Conservation (phyloP, 1,140 invertebrate species). For the Trypoxylus dichotomus region DNA sequence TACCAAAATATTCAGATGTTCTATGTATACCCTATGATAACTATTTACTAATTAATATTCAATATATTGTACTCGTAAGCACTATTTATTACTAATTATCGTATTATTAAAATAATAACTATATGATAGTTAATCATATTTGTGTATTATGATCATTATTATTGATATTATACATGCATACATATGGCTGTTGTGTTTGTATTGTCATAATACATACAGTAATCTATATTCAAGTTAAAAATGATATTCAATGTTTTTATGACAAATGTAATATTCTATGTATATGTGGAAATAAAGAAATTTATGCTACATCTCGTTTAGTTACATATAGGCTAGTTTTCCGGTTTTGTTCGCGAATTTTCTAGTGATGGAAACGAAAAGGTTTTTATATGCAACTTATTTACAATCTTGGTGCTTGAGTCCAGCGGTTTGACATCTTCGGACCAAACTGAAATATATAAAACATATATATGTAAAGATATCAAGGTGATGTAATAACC, state of each 20-base stretch:
- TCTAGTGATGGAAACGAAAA: too few species aligned
- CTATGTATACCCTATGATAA: slow-evolving; percentile 28
- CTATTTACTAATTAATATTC: neutral
- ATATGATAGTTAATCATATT: slow-evolving; percentile 33
- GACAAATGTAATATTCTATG: slow-evolving; percentile 48
- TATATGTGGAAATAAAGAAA: slow-evolving; percentile 48
- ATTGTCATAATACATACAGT: slow-evolving; percentile 45
- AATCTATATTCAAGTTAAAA: slow-evolving; percentile 46
- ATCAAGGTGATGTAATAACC: too few species aligned
- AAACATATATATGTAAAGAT: too few species aligned
- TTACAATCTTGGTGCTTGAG: too few species aligned
- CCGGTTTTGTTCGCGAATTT: too few species aligned
- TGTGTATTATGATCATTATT: slow-evolving; percentile 29
- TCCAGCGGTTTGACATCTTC: too few species aligned
- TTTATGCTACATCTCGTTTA: slow-evolving; percentile 42
- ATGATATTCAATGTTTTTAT: slow-evolving; percentile 51
- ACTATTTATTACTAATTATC: slow-evolving; percentile 25
- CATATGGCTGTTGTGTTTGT: slow-evolving; percentile 52
- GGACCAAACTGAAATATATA: too few species aligned
- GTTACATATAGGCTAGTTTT: too few species aligned
- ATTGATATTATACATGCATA: slow-evolving; percentile 33
- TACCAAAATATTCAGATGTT: slow-evolving; percentile 45
- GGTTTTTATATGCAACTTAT: too few species aligned
- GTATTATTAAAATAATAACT: neutral
- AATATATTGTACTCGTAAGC: slow-evolving; percentile 13